A percentile compares a stretch with the other conserved stretches of the same genome.
Evolutionary conservation across 2,113 vertebrate genomes (phyloP).

Genomic region (Sinocyclocheilus anophthalmus): DNA sequence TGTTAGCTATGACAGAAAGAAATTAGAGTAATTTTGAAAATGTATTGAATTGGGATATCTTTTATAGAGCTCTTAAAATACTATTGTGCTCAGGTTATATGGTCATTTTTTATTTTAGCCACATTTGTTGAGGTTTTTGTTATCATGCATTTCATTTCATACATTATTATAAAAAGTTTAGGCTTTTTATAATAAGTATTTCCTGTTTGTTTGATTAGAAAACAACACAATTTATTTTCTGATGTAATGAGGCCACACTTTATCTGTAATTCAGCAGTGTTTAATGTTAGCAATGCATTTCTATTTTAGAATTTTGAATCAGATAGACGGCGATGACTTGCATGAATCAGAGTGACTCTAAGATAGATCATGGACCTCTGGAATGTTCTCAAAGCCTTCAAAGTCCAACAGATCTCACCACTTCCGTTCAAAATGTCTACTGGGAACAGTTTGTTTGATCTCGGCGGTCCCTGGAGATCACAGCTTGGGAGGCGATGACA

Average conservation of each 20-base stretch:
- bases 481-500: constrained; percentile 57
- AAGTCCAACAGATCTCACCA: constrained; percentile 48
- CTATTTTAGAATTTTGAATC: constrained; percentile 46
- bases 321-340: constrained; percentile 45
- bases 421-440: constrained; percentile 58
- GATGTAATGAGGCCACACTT: constrained; percentile 12
- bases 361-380: constrained; percentile 28
- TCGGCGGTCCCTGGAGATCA: constrained; percentile 53
- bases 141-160: constrained; percentile 8
- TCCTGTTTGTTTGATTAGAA: constrained; percentile 38
- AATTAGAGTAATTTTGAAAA: constrained; percentile 34
- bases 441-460: constrained; percentile 63
- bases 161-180: not conserved
- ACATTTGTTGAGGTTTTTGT: not conserved
- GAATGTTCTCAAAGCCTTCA: constrained; percentile 42
- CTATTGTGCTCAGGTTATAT: not conserved
- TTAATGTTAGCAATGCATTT: constrained; percentile 24
- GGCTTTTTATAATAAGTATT: not conserved
- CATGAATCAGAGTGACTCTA: constrained; percentile 49
- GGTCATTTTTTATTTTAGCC: not conserved
- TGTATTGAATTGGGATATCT: constrained; percentile 14
- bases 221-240: constrained; percentile 30
- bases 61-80: constrained; percentile 16
- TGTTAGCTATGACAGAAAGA: constrained; percentile 3
- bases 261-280: not conserved